Percentiles rank a stretch among this genome's conserved stretches.
Conservation (phyloP, 1,140 invertebrate species). For the Calosoma granatense region DNA sequence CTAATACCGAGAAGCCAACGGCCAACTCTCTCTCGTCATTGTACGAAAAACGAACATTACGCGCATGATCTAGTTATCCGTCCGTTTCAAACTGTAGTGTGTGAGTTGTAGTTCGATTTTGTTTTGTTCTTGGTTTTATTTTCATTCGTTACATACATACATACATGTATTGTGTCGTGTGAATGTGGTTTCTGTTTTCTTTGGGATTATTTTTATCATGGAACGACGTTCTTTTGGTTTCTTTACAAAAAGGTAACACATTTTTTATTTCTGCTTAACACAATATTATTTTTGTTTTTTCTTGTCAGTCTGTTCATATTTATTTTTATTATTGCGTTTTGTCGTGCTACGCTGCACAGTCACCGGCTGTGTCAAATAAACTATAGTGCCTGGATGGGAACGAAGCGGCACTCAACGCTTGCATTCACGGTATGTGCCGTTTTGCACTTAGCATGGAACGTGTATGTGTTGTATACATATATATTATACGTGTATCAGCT, state of each 20-base stretch:
- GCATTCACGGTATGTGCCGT: neutral
- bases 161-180: neutral
- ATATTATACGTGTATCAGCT: too few relatives aligned
- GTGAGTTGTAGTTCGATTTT: too few relatives aligned
- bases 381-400: too few relatives aligned
- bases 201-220: conserved; percentile 20
- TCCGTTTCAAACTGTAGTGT: neutral
- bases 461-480: too few relatives aligned
- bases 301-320: conserved; percentile 3
- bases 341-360: too few relatives aligned
- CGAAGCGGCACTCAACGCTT: neutral
- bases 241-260: conserved; percentile 36
- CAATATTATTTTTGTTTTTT: conserved; percentile 20
- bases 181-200: conserved; percentile 1
- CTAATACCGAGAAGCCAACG: neutral
- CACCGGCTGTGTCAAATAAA: too few relatives aligned
- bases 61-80: neutral
- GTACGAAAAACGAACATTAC: neutral
- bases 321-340: too few relatives aligned
- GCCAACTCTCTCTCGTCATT: neutral
- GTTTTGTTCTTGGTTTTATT: too few relatives aligned
- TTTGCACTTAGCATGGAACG: neutral
- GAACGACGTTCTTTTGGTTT: conserved; percentile 35
- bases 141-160: too few relatives aligned
- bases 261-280: conserved; percentile 22